Conservation (phyloP, 2,888 invertebrate species). For the Tillus elongatus region DNA sequence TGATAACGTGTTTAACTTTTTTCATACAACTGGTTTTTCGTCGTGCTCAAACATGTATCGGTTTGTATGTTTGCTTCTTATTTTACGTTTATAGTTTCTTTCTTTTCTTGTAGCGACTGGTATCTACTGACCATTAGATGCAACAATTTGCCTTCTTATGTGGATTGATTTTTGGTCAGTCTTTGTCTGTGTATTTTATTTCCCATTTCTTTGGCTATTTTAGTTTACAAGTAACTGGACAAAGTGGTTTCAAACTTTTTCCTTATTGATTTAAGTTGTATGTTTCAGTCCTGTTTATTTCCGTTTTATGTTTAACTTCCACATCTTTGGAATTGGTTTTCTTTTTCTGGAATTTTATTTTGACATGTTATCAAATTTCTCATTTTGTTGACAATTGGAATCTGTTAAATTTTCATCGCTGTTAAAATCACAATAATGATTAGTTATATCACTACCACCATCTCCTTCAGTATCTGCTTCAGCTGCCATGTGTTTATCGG, state of each 20-base stretch:
- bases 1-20: not conserved
- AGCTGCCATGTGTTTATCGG: slow-evolving; percentile 1
- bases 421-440: not conserved
- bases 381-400: slow-evolving; percentile 1
- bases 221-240: not conserved
- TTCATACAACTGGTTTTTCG: not conserved
- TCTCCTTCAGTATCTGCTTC: slow-evolving; percentile 1
- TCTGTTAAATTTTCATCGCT: not conserved
- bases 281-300: not conserved
- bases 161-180: not conserved
- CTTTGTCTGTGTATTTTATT: not conserved
- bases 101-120: not conserved
- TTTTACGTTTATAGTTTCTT: slow-evolving; percentile 1
- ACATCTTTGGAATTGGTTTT: not conserved
- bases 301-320: not conserved
- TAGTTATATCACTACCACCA: not conserved
- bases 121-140: not conserved
- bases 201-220: not conserved
- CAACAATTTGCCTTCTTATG: not conserved
- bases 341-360: not conserved
- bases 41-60: slow-evolving; percentile 1
- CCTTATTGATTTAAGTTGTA: not conserved
- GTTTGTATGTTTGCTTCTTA: not conserved
- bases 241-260: not conserved
- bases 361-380: no score